Evolutionary conservation across 2,888 invertebrate genomes (phyloP).

Genomic region (Lysandra bellargus): DNA sequence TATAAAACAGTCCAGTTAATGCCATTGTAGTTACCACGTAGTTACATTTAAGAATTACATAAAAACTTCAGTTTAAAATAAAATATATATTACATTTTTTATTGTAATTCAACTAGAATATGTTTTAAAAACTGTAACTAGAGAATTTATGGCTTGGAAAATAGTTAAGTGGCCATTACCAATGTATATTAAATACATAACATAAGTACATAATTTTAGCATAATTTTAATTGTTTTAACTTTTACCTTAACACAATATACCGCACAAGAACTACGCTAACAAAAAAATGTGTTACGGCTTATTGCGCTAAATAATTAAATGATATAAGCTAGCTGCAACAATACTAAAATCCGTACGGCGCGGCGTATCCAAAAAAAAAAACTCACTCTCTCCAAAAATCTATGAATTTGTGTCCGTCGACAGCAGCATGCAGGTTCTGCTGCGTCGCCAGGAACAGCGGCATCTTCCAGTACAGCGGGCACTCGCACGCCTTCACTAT

Average conservation of each 20-base stretch:
- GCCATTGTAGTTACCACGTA: too few relatives aligned
- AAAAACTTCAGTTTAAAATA: not conserved
- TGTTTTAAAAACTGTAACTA: not conserved
- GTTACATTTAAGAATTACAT: too few relatives aligned
- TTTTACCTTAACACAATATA: too few relatives aligned
- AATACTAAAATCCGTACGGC: too few relatives aligned
- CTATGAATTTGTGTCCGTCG: slow-evolving; percentile 91
- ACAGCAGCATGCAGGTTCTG: slow-evolving; percentile 86
- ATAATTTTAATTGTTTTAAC: not conserved
- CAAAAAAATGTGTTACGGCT: too few relatives aligned
- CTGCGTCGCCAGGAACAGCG: slow-evolving; percentile 93
- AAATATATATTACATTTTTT: not conserved
- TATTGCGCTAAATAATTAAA: too few relatives aligned
- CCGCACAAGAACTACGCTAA: too few relatives aligned
- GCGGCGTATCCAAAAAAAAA: slow-evolving; percentile 39
- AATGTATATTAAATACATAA: not conserved
- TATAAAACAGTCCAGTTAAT: too few relatives aligned
- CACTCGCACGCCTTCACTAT: slow-evolving; percentile 92
- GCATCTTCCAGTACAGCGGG: slow-evolving; percentile 98
- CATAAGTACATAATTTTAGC: not conserved
- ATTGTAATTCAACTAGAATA: not conserved
- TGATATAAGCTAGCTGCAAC: too few relatives aligned
- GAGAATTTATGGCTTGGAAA: not conserved
- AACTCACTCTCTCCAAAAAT: slow-evolving; percentile 95
- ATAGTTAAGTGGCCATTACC: not conserved